Conservation (phyloP, 2,797 vertebrate species). For the Sphaeramia orbicularis region DNA sequence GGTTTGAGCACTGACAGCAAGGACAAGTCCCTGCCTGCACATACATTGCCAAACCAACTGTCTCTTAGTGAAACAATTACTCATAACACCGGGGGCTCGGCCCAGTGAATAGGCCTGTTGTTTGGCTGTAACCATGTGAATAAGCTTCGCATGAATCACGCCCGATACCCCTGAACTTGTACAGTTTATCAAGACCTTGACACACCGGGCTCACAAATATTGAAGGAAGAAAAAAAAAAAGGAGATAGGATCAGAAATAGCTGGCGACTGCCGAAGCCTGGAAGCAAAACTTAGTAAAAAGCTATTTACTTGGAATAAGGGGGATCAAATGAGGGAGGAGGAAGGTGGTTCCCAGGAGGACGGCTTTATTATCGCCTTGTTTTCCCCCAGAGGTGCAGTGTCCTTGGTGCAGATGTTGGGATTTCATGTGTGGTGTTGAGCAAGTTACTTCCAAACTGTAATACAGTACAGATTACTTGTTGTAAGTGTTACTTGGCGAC, state of each 20-base stretch:
- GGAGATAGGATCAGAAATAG: slow-evolving; percentile 19
- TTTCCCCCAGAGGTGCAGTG: slow-evolving; percentile 43
- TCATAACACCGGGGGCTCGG: slow-evolving; percentile 58
- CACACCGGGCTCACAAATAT: slow-evolving; percentile 28
- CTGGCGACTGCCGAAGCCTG: slow-evolving; percentile 21
- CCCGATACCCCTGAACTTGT: slow-evolving; percentile 40
- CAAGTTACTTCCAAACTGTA: too few species aligned
- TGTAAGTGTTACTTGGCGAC: too few species aligned
- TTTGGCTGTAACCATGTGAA: slow-evolving; percentile 66
- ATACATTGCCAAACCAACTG: slow-evolving; percentile 60
- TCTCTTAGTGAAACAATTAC: slow-evolving; percentile 71
- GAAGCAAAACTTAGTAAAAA: slow-evolving; percentile 36
- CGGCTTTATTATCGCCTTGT: slow-evolving; percentile 32
- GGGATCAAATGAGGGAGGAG: slow-evolving; percentile 19
- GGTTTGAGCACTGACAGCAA: slow-evolving; percentile 66
- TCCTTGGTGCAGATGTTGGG: slow-evolving; percentile 64
- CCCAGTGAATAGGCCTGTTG: slow-evolving; percentile 75
- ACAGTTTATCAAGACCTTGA: slow-evolving; percentile 40
- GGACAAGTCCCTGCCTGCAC: slow-evolving; percentile 78
- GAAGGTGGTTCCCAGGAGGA: slow-evolving; percentile 22
- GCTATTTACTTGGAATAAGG: slow-evolving; percentile 46
- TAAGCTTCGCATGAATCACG: slow-evolving; percentile 55
- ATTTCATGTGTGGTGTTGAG: slow-evolving; percentile 54
- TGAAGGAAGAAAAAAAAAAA: slow-evolving; percentile 16
- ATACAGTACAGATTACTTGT: too few species aligned